phyloP scores from a whole-genome alignment of 2,888 invertebrate species.

The Ornithoptera priamus region DNA sequence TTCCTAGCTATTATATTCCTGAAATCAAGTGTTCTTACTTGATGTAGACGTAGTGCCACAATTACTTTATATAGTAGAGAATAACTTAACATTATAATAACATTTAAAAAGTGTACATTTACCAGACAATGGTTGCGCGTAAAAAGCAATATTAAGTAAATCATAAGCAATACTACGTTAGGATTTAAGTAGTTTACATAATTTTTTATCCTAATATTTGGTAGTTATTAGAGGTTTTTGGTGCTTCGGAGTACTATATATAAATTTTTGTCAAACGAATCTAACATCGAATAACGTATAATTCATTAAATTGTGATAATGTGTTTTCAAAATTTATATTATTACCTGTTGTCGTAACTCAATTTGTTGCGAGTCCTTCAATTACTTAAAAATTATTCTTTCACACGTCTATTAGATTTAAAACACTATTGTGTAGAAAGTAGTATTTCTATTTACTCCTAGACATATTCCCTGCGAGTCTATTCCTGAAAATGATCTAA shows the following conservation, averaged over 20 bases:
- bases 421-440: conserved; percentile 31
- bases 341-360: conserved; percentile 36
- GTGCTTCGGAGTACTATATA: conserved; percentile 66
- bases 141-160: conserved; percentile 75
- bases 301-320: conserved; percentile 48
- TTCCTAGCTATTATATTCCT: conserved; percentile 55
- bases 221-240: conserved; percentile 69
- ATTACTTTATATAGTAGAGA: conserved; percentile 34
- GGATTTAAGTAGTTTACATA: conserved; percentile 53
- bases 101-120: conserved; percentile 53
- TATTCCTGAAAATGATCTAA: conserved; percentile 50
- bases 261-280: conserved; percentile 56
- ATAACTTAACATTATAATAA: conserved; percentile 20
- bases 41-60: conserved; percentile 68
- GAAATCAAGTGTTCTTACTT: conserved; percentile 52
- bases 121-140: conserved; percentile 65
- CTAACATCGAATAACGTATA: conserved; percentile 67
- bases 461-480: conserved; percentile 53
- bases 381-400: conserved; percentile 31
- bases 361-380: conserved; percentile 35
- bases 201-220: conserved; percentile 55
- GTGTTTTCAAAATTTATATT: conserved; percentile 42
- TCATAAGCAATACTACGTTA: conserved; percentile 74
- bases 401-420: conserved; percentile 33
- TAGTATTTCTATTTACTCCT: conserved; percentile 50